Conservation (phyloP, 2,888 invertebrate genomes). For the Malthinus seriepunctatus region DNA sequence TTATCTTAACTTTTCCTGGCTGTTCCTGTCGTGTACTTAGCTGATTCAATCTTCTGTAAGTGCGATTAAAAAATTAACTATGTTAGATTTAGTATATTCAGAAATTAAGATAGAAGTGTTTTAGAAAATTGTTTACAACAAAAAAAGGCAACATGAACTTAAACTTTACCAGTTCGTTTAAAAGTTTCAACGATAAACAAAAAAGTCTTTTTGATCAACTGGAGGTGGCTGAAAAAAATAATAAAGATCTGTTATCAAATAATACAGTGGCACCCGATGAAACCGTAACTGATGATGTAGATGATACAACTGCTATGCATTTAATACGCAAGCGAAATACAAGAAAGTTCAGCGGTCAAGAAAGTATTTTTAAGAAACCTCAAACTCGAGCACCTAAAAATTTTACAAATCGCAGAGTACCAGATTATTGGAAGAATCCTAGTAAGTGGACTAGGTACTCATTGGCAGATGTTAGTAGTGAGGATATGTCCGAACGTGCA, state of each 20-base stretch:
- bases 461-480: constrained; percentile 72
- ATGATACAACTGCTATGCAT: constrained; percentile 42
- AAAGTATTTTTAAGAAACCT: constrained; percentile 80
- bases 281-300: constrained; percentile 46
- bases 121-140: not conserved
- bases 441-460: constrained; percentile 83
- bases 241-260: constrained; percentile 21
- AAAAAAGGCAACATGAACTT: not conserved
- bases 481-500: constrained; percentile 77
- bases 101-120: constrained; percentile 21
- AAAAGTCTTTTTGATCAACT: constrained; percentile 72
- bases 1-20: no score
- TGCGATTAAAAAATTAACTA: not conserved
- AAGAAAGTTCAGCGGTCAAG: constrained; percentile 68
- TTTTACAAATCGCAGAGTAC: constrained; percentile 58
- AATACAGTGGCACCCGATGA: constrained; percentile 36
- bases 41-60: no score
- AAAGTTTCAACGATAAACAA: constrained; percentile 61
- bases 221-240: constrained; percentile 48
- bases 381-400: constrained; percentile 61
- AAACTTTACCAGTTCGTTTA: constrained; percentile 36
- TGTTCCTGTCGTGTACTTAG: no score
- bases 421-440: constrained; percentile 71
- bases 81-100: not conserved
- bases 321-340: constrained; percentile 52